These are phyloP conservation scores for Drepana falcataria DNA, from an alignment of 2,888 invertebrate genomes.

Conservation along the genomic window DNA sequence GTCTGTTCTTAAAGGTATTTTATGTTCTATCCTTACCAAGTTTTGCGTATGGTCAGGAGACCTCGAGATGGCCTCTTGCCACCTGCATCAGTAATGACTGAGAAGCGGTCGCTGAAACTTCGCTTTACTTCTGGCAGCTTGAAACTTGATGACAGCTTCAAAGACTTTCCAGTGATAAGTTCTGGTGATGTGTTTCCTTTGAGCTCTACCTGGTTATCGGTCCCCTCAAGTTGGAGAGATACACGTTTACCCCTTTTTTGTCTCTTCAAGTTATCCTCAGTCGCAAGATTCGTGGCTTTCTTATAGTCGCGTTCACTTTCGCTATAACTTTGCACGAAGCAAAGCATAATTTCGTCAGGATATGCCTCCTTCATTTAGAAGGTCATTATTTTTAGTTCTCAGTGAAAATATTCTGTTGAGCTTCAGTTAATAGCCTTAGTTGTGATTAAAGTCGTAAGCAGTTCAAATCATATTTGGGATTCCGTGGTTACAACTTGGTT, in stretches of 20 bases:
- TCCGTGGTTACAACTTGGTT: too few species aligned
- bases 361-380: constrained; percentile 74
- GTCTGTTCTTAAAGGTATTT: neutral
- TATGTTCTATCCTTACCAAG: constrained; percentile 52
- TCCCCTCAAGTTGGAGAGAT: constrained; percentile 32
- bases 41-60: constrained; percentile 68
- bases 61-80: constrained; percentile 52
- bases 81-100: constrained; percentile 56
- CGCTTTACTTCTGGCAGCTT: constrained; percentile 63
- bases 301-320: constrained; percentile 53
- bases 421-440: constrained; percentile 7
- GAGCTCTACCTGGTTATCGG: constrained; percentile 31
- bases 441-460: neutral
- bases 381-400: constrained; percentile 40
- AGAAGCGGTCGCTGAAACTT: constrained; percentile 70
- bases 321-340: constrained; percentile 83
- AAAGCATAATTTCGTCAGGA: constrained; percentile 81
- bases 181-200: constrained; percentile 36
- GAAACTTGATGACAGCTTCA: constrained; percentile 52
- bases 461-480: neutral
- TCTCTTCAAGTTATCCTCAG: constrained; percentile 40
- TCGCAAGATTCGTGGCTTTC: constrained; percentile 40
- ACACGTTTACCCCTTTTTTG: constrained; percentile 42
- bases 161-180: constrained; percentile 48
- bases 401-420: too few species aligned